Conservation (phyloP, 1,140 invertebrate genomes). For the Aphelenchoides fujianensis region DNA sequence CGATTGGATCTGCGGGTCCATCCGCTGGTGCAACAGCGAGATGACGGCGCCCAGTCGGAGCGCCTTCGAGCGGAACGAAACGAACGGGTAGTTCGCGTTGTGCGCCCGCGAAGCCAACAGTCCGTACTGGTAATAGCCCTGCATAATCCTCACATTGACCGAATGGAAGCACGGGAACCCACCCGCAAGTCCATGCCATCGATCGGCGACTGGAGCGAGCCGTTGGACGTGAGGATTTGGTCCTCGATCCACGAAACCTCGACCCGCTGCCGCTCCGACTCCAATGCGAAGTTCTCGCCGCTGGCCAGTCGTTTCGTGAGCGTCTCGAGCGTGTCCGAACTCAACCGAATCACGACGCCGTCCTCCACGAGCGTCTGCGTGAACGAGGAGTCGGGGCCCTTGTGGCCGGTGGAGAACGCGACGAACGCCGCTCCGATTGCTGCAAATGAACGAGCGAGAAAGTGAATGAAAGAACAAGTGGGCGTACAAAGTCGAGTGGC, state of each 20-base stretch:
- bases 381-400: background rate
- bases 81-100: slow-evolving; percentile 5
- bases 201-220: slow-evolving; percentile 12
- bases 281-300: slow-evolving; percentile 12
- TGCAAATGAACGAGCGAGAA: too few species aligned
- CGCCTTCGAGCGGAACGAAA: background rate
- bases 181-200: slow-evolving; percentile 16
- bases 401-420: slow-evolving; percentile 17
- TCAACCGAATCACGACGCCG: slow-evolving; percentile 16
- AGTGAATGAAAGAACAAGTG: too few species aligned
- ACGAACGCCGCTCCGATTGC: slow-evolving; percentile 6
- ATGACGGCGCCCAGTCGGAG: slow-evolving; percentile 14
- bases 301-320: background rate
- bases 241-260: slow-evolving; percentile 10
- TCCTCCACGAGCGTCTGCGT: slow-evolving; percentile 18
- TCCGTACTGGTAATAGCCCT: slow-evolving; percentile 20
- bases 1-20: slow-evolving; percentile 15
- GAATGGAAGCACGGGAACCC: too few species aligned
- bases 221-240: background rate
- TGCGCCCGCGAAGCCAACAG: slow-evolving; percentile 2
- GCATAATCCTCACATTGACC: background rate
- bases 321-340: background rate
- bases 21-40: background rate
- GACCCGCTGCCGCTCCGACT: background rate
- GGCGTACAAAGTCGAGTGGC: background rate